Percentiles rank a stretch among this genome's conserved stretches.
Conservation (phyloP, 2,113 vertebrate species). For the Calidris pygmaea region DNA sequence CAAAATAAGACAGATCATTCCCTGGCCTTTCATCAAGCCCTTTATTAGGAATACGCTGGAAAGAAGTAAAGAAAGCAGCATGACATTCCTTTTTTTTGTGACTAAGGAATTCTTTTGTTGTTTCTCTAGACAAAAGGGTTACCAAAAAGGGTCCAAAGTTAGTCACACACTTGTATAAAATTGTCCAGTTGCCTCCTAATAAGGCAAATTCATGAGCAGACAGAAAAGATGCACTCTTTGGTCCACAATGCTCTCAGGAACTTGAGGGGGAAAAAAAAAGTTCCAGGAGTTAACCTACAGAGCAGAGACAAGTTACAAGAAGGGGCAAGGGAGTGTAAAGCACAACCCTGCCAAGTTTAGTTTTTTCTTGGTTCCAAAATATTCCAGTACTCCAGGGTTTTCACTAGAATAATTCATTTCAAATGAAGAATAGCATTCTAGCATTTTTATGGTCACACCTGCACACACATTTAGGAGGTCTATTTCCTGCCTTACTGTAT, state of each 20-base stretch:
- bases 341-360: neutral
- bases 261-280: neutral
- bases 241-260: neutral
- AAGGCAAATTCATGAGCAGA: neutral
- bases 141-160: neutral
- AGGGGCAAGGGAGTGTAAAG: neutral
- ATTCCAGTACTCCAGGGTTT: neutral
- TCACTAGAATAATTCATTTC: neutral
- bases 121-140: neutral
- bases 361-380: neutral
- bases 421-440: neutral
- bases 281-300: neutral
- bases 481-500: constrained; percentile 28
- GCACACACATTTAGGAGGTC: neutral
- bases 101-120: neutral
- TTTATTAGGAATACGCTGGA: neutral
- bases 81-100: neutral
- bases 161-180: neutral
- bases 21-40: neutral
- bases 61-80: neutral
- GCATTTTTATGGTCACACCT: constrained; percentile 45
- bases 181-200: neutral
- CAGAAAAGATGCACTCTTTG: neutral
- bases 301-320: neutral
- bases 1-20: neutral